Evolutionary conservation across 2,888 invertebrate species (phyloP).

Genomic region (Thera britannica): DNA sequence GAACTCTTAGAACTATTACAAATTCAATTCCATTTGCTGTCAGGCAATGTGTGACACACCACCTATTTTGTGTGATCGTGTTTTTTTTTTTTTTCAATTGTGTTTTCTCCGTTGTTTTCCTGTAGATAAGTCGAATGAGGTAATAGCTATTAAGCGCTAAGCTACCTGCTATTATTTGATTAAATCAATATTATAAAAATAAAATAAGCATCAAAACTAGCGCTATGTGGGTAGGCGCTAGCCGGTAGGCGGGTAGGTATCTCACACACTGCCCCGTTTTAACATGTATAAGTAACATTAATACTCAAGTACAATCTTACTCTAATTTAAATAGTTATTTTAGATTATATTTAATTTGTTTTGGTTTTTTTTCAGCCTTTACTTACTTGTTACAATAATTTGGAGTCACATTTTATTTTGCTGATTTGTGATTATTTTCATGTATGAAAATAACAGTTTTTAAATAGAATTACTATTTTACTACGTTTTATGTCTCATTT

Average conservation of each 20-base stretch:
- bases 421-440: background rate
- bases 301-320: slow-evolving; percentile 1
- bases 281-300: slow-evolving; percentile 4
- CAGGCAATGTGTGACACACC: slow-evolving; percentile 20
- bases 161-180: too few relatives aligned
- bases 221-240: too few relatives aligned
- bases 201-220: too few relatives aligned
- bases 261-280: slow-evolving; percentile 12
- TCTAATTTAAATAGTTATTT: slow-evolving; percentile 12
- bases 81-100: too few relatives aligned
- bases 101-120: too few relatives aligned
- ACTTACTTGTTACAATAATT: slow-evolving; percentile 16
- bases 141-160: too few relatives aligned
- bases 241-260: background rate
- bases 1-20: slow-evolving; percentile 10
- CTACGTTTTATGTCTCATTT: background rate
- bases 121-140: too few relatives aligned
- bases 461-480: slow-evolving; percentile 3
- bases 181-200: too few relatives aligned
- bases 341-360: slow-evolving; percentile 9
- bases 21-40: slow-evolving; percentile 28
- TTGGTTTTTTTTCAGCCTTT: slow-evolving; percentile 23
- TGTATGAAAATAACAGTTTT: background rate
- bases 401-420: slow-evolving; percentile 6
- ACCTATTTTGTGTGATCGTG: background rate